Percentiles rank a stretch among this genome's conserved stretches.
Evolutionary conservation across 2,797 vertebrate species (phyloP).

Genomic region (Lepidocolaptes lacrymiger): DNA sequence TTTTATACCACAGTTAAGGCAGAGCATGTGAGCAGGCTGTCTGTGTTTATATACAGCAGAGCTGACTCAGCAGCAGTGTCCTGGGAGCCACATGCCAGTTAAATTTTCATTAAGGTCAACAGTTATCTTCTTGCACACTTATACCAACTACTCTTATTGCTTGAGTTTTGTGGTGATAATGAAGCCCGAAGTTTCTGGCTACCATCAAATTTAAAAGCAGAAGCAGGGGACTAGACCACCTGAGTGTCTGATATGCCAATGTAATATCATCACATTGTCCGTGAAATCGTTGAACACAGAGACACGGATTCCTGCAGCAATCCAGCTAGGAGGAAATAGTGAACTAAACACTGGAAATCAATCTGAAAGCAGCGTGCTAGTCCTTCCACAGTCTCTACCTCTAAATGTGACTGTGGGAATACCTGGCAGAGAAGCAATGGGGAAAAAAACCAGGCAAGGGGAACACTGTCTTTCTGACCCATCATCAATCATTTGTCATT

Average conservation of each 20-base stretch:
- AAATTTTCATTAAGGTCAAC: background rate
- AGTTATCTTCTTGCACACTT: background rate
- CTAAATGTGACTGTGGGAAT: background rate
- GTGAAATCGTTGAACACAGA: background rate
- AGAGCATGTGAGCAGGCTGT: background rate
- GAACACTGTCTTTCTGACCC: background rate
- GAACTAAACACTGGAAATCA: background rate
- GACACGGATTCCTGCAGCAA: background rate
- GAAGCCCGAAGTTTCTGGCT: background rate
- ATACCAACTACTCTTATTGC: background rate
- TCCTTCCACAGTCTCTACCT: background rate
- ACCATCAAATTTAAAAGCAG: background rate
- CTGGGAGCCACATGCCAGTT: background rate
- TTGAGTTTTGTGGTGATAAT: background rate
- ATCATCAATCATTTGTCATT: background rate
- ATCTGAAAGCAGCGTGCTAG: background rate
- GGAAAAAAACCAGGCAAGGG: background rate
- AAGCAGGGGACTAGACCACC: background rate
- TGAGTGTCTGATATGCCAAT: background rate
- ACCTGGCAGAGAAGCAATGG: background rate
- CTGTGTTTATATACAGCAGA: background rate
- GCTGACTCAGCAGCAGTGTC: conserved; percentile 37
- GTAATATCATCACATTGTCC: background rate
- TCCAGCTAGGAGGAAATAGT: background rate
- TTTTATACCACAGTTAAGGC: background rate